phyloP scores from a whole-genome alignment of 2,797 vertebrate species.

The Pseudocheirus occidentalis region DNA sequence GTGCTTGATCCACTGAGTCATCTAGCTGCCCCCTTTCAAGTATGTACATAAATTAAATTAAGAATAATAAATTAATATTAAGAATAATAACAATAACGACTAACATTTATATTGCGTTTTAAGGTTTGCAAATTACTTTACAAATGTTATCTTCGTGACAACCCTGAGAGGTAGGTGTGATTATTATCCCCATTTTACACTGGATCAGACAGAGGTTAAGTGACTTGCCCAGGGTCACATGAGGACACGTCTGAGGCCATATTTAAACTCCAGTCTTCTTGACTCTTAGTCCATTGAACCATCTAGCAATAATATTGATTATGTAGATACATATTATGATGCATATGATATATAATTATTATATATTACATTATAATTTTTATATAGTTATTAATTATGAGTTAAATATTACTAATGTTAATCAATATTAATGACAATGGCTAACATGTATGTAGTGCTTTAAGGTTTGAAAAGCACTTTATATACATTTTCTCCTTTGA shows the following conservation, averaged over 20 bases:
- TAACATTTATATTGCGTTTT: background rate
- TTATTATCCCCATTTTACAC: background rate
- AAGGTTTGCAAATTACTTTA: background rate
- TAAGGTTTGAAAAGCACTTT: background rate
- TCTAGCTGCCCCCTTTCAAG: background rate
- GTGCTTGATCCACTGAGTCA: background rate
- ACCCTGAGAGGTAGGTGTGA: background rate
- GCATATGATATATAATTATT: no score
- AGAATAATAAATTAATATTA: background rate
- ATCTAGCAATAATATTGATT: no score
- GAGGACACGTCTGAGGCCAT: background rate
- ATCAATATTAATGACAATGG: background rate
- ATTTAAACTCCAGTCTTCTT: no score
- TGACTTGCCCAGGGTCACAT: background rate
- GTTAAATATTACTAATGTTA: no score
- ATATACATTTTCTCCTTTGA: background rate
- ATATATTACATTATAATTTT: no score
- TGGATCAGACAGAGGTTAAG: background rate
- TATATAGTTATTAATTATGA: no score
- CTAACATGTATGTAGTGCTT: background rate
- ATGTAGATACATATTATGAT: no score
- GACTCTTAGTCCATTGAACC: no score
- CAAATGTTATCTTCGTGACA: background rate
- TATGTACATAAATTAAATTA: background rate
- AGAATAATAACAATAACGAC: background rate